Base-by-base conservation (phyloP, 1,140 invertebrate genomes). In the Macrobrachium nipponense region DNA sequence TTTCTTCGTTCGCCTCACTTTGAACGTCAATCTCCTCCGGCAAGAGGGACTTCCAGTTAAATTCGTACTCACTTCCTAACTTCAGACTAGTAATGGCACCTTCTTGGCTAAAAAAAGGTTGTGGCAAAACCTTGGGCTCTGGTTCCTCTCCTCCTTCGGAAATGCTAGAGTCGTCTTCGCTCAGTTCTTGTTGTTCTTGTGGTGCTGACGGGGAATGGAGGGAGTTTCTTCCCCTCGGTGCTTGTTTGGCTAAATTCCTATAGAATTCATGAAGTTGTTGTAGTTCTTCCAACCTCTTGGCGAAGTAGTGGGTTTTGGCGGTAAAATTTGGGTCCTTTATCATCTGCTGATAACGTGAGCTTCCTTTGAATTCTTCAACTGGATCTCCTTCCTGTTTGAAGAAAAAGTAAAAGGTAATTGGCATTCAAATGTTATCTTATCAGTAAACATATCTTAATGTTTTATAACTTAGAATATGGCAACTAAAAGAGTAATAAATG, bases 271-370 rank as follows among this genome's bases (percentile, higher is more conserved):
- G 88, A 10, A 89, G 82, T 79, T 89, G 82, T 43, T 86, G 80
- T 4, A 89, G 82, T 59, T 89, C 88, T 58, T 89, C 86, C 23
- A 89, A 70, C 59, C 88, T 70, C 86, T 87, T 83, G 43, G 88
- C 88, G 64, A 89, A 89, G 86, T 89, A 89, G 61, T 87, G 86
- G 2, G 88, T 89, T 78, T 89, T 89, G 44, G 88, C 88, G 44
- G 86, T 87, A 66, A 89, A 89, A 66, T 87, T 86, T 59, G 88
- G 88, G 78, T 89, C 88, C 11, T 87, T 83, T 23, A 89, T 89
- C 88, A 89, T 89, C 79, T 89, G 81, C 73, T 89, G 86, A 68
- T 87, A 89, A 20, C 88, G 82, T 18, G 88, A 86, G 43, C 82
- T 85, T 15, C 77, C 58, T 59, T 80, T 62, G 64, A 43, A 80